These are phyloP conservation scores for Pimephales promelas DNA, from an alignment of 2,113 vertebrate species.

Conservation along the genomic window DNA sequence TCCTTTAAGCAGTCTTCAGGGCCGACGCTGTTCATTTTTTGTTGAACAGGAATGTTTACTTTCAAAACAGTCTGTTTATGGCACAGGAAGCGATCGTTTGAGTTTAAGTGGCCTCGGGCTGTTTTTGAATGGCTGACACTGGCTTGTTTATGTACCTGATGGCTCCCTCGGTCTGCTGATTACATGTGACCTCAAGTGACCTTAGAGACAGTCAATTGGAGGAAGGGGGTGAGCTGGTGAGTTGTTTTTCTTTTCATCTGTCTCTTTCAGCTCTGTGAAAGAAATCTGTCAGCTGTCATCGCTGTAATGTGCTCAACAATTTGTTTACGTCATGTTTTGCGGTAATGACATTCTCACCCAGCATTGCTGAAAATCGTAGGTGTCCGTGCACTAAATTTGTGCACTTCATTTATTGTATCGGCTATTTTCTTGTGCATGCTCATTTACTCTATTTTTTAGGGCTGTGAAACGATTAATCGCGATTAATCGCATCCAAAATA, in stretches of 20 bases:
- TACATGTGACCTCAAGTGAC: constrained; percentile 57
- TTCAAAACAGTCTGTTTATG: constrained; percentile 63
- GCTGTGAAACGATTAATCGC: too few relatives aligned
- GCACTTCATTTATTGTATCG: not conserved
- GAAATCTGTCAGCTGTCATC: constrained; percentile 30
- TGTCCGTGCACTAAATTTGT: not conserved
- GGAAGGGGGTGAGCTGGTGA: constrained; percentile 19
- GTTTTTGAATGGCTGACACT: constrained; percentile 53
- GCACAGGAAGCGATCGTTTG: constrained; percentile 59
- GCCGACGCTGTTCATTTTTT: constrained; percentile 41
- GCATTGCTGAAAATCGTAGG: not conserved
- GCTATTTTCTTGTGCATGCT: not conserved
- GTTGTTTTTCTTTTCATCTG: constrained; percentile 46
- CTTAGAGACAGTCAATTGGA: constrained; percentile 47
- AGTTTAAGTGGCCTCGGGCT: constrained; percentile 56
- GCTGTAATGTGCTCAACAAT: constrained; percentile 4
- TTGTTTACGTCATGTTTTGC: not conserved
- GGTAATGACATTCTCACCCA: not conserved
- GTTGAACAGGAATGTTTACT: constrained; percentile 57
- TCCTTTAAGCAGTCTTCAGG: constrained; percentile 27
- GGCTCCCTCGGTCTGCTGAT: constrained; percentile 56
- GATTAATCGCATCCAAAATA: too few relatives aligned
- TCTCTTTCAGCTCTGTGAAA: constrained; percentile 16
- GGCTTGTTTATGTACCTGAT: constrained; percentile 57
- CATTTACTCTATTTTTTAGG: not conserved